Percentiles rank a stretch among this genome's conserved stretches.
Evolutionary conservation across 2,113 vertebrate species (phyloP).

Genomic region (Paracanthobrama guichenoti): DNA sequence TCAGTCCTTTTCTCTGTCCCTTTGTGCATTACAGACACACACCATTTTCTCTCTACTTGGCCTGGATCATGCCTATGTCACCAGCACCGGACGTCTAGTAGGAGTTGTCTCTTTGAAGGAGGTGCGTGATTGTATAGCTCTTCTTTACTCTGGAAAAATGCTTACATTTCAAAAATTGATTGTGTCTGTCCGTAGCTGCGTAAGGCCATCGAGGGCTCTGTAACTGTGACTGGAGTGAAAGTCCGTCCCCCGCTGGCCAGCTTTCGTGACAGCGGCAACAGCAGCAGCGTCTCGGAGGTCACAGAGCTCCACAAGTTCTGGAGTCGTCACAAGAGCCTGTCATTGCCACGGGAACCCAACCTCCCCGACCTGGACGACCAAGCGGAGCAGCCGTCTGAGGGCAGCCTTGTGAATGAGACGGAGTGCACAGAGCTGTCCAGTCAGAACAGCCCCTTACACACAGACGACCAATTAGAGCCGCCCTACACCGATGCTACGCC

Average conservation of each 20-base stretch:
- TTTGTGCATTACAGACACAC: constrained; percentile 82
- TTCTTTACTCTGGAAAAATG: background rate
- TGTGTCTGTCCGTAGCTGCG: constrained; percentile 78
- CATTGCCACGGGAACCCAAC: constrained; percentile 85
- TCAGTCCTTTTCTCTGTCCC: constrained; percentile 12
- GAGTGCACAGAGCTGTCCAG: constrained; percentile 60
- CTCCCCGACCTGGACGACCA: constrained; percentile 76
- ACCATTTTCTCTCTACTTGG: constrained; percentile 97
- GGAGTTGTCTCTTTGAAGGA: constrained; percentile 96
- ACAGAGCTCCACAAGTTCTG: constrained; percentile 92
- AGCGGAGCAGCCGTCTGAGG: constrained; percentile 67
- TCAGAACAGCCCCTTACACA: constrained; percentile 49
- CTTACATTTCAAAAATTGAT: background rate
- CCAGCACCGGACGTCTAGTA: constrained; percentile 93
- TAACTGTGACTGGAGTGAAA: constrained; percentile 93
- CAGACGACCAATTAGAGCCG: constrained; percentile 62
- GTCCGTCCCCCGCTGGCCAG: constrained; percentile 94
- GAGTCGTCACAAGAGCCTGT: constrained; percentile 86
- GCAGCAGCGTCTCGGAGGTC: constrained; percentile 85
- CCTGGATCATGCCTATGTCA: constrained; percentile 95
- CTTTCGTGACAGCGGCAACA: constrained; percentile 92
- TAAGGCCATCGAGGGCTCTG: constrained; percentile 95
- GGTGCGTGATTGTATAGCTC: constrained; percentile 70
- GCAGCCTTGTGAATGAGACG: constrained; percentile 59
- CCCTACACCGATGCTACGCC: constrained; percentile 66